These are phyloP conservation scores for Cloeon dipterum DNA, from an alignment of 2,888 invertebrate genomes.

Conservation along the genomic window DNA sequence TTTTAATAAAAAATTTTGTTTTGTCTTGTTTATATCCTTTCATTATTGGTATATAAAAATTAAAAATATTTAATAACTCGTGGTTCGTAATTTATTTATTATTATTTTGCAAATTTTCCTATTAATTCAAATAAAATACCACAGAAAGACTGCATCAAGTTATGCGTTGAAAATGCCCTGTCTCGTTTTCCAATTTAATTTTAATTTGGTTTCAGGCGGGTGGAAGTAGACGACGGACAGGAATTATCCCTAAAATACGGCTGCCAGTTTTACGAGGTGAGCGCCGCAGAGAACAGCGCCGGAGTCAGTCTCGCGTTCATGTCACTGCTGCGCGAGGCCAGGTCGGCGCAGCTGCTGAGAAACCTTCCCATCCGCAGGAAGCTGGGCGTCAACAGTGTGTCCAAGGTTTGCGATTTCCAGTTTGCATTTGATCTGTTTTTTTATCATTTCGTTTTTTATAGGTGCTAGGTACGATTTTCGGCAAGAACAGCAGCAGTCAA, in stretches of 20 bases:
- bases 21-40: no score
- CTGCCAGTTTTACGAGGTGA: slow-evolving; percentile 67
- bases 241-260: slow-evolving; percentile 52
- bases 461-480: slow-evolving; percentile 47
- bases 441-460: no score
- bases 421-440: no score
- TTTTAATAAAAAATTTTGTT: no score
- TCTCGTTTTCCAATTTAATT: background rate
- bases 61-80: background rate
- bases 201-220: slow-evolving; percentile 30
- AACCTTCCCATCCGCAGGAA: slow-evolving; percentile 33
- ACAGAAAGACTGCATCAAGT: background rate
- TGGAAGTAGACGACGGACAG: slow-evolving; percentile 58
- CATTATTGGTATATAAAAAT: no score
- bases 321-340: slow-evolving; percentile 47
- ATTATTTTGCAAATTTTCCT: background rate
- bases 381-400: slow-evolving; percentile 4
- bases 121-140: no score
- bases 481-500: slow-evolving; percentile 28
- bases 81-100: background rate
- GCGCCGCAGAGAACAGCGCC: slow-evolving; percentile 59
- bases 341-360: slow-evolving; percentile 44
- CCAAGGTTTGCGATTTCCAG: no score
- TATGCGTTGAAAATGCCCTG: background rate
- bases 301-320: slow-evolving; percentile 63